Base-by-base conservation (phyloP, 1,140 invertebrate genomes). In the Apis cerana region DNA sequence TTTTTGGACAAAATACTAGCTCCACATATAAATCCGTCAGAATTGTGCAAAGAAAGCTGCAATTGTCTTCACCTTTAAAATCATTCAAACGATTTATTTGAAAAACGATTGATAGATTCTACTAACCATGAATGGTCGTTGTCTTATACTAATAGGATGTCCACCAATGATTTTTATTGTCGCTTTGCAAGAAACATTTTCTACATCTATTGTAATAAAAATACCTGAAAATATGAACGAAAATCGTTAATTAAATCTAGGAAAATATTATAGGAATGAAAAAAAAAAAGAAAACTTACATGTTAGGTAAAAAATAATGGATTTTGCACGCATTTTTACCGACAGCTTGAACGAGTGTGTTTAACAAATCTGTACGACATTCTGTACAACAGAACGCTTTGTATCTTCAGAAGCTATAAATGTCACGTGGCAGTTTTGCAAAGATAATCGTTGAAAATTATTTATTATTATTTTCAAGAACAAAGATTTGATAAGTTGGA, bases 111-210 rank as follows among this genome's bases (percentile, higher is more conserved):
- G 33, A 58, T 54, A 43, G 15, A 80, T 80, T 2, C 33, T 48
- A 80, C 83, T 83, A 59, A 90, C 90, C 87, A 89, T 83, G 54
- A 87, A 91, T 56, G 90, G 88, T 58, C 84, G 69, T 21, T 69
- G 17, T 48, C 8, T 61, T 67, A 91, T 90, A 7, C 58, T 59
- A 23, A 91, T 65, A 54, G 62, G 7, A 7, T 27, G 17, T 21
- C 90, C 90, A 17, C 88, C 87, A 52, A 89, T 76, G 56, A 91
- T 86, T 87, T 86, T 91, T 27, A 76, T 8, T 7, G 67, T 70
- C 1, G n/a, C 58, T 13, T 52, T 61, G 8, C 65, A n/a, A 43
- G 12, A 48, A 0, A 50, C 59, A 56, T 23, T 33, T 67, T 58
- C 62, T n/a, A 52, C 48, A 7, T 64, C 52, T 58, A 13, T 43